These are phyloP conservation scores for Drosophila ohnishii DNA, from an alignment of 1,140 invertebrate genomes.

Conservation along the genomic window DNA sequence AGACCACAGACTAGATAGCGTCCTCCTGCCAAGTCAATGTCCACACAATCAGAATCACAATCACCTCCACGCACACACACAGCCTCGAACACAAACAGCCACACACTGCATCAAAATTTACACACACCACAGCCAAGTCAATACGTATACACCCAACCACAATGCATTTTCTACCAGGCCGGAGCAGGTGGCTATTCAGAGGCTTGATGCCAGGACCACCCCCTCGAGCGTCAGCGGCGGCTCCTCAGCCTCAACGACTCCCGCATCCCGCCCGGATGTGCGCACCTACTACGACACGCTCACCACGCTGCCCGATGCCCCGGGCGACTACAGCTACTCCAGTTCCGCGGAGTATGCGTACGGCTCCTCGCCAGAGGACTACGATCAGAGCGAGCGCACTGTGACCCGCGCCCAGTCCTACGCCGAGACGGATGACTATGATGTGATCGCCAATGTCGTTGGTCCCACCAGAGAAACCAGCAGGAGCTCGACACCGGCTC, in stretches of 20 bases:
- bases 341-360: conserved; percentile 54
- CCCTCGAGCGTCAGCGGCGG: conserved; percentile 9
- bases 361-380: conserved; percentile 40
- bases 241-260: conserved; percentile 29
- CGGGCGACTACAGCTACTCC: conserved; percentile 57
- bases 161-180: conserved; percentile 63
- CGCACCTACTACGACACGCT: conserved; percentile 62
- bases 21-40: conserved; percentile 2
- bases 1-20: conserved; percentile 16
- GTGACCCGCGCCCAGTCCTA: conserved; percentile 11
- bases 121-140: conserved; percentile 28
- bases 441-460: conserved; percentile 54
- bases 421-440: conserved; percentile 46
- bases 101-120: conserved; percentile 64
- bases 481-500: conserved; percentile 18
- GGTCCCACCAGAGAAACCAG: conserved; percentile 1
- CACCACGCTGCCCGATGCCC: conserved; percentile 33
- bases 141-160: conserved; percentile 35
- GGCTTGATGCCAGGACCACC: conserved; percentile 34
- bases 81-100: conserved; percentile 9
- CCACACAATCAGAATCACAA: conserved; percentile 12
- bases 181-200: conserved; percentile 63
- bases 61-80: conserved; percentile 20
- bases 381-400: conserved; percentile 46
- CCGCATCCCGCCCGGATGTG: conserved; percentile 41